A percentile compares a stretch with the other conserved stretches of the same genome.
Evolutionary conservation across 53 echinoderm and acorn worm species (phyloP).

Genomic region (Arbacia lixula): DNA sequence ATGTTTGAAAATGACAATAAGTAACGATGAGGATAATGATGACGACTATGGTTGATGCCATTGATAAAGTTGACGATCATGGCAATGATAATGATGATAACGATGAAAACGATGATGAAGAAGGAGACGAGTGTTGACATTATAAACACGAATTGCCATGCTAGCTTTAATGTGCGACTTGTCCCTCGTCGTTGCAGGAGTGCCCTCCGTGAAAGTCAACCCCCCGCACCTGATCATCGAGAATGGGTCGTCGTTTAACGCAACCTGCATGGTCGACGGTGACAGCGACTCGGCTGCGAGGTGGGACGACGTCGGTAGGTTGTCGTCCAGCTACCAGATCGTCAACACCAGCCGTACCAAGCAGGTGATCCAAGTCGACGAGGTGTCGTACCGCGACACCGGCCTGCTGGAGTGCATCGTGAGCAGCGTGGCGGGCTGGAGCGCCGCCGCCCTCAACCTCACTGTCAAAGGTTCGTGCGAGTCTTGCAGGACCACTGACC

Average conservation of each 20-base stretch:
- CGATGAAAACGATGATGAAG: too few species aligned
- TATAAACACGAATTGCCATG: too few species aligned
- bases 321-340: constrained; percentile 7
- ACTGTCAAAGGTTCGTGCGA: constrained; percentile 29
- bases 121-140: too few species aligned
- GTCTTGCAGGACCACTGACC: too few species aligned
- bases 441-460: constrained; percentile 25
- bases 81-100: too few species aligned
- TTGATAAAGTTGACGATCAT: too few species aligned
- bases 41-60: too few species aligned
- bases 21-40: too few species aligned
- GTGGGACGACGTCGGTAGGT: constrained; percentile 36
- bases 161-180: too few species aligned
- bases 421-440: constrained; percentile 48
- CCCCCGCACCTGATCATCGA: not conserved
- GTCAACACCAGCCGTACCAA: constrained; percentile 13
- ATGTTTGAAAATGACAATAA: too few species aligned
- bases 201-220: constrained; percentile 24
- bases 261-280: constrained; percentile 22
- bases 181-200: too few species aligned
- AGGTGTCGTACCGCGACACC: constrained; percentile 34
- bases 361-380: constrained; percentile 31
- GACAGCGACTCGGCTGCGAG: not conserved
- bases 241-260: constrained; percentile 33
- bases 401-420: constrained; percentile 34